Base-by-base conservation (phyloP, 2,797 vertebrate species). In the Sebastes wilsoni region DNA sequence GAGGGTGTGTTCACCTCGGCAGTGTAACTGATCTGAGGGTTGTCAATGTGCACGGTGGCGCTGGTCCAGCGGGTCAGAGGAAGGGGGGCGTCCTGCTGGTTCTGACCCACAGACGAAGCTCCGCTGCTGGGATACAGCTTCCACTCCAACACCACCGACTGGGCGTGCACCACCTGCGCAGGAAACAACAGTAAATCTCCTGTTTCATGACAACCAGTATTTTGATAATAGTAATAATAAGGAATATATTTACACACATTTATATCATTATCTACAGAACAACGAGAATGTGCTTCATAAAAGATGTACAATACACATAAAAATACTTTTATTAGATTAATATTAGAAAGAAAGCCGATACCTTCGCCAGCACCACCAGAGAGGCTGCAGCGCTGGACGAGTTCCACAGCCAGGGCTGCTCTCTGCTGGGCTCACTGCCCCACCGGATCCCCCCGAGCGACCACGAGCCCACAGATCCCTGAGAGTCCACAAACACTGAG, bases 111-210 rank as follows among this genome's bases (percentile, higher is more conserved):
- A 27, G 80, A 42, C 0, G 61, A 81, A 23, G 89, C 16, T 55
- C 68, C 80, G 42, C 66, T 32, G 54, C 66, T 90, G 61, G 91
- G 89, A 78, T 91, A 92, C 69, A 96, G 79, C 72, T 88, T 96
- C 96, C 96, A 97, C 86, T 96, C 96, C 62, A 97, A 56, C 61
- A 97, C 95, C 83, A 96, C 95, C 1, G 96, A 97, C 86, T 95
- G 96, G 8, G 96, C 93, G 36, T 95, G 96, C 13, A 97, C 92
- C 81, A 93, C 91, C 93, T 94, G 82, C 20, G 69, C 34, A 49
- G 1, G 22, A 71, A 38, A 25, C 52, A 9, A 4, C 42, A 4
- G 16, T 8, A 34, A 16, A 13, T 27, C 11, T 30, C 18, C 18
- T 2, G 18, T 32, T 30, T 32, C 25, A 32, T 6, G 59, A 12